Conservation (phyloP, 64 coral and sea anemone genomes). For the Actinia tenebrosa region DNA sequence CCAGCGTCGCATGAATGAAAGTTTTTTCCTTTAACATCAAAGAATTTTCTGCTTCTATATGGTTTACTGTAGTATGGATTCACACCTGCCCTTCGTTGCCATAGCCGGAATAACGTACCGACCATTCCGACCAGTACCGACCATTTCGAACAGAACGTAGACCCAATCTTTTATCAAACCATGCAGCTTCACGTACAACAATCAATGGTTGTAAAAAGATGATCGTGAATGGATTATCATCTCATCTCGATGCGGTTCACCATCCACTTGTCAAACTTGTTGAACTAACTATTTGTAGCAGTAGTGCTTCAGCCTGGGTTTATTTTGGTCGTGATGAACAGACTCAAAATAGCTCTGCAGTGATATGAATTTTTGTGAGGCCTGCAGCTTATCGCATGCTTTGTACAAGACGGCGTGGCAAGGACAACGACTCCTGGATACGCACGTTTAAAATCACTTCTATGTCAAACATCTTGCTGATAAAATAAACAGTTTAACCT, state of each 20-base stretch:
- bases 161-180: no score
- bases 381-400: neutral
- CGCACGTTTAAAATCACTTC: neutral
- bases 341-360: neutral
- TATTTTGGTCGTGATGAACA: neutral
- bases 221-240: neutral
- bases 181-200: no score
- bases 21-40: no score
- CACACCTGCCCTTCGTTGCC: no score
- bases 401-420: neutral
- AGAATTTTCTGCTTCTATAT: no score
- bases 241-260: neutral
- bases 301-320: neutral
- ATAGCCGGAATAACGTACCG: no score
- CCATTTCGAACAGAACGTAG: no score
- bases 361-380: neutral
- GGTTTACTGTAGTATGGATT: no score
- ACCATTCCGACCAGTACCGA: no score
- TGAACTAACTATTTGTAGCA: conserved; percentile 6
- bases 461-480: neutral
- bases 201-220: neutral
- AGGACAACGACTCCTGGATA: neutral
- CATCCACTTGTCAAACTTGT: neutral
- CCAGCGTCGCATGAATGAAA: no score
- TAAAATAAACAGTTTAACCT: neutral